Evolutionary conservation across 2,113 vertebrate species (phyloP).

Genomic region (Mesoclemmys tuberculata): DNA sequence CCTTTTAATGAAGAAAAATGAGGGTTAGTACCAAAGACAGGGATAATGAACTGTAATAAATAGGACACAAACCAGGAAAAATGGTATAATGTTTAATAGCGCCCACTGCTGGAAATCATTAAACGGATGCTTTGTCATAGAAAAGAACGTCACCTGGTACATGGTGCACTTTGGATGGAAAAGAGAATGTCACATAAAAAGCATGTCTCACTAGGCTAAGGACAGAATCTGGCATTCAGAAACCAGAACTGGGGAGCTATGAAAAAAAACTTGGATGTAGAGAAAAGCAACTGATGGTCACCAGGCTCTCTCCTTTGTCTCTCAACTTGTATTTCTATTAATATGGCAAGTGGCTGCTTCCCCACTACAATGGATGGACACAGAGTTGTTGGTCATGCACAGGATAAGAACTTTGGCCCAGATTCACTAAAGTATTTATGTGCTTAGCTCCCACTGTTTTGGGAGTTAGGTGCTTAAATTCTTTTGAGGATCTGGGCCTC

Average conservation of each 20-base stretch:
- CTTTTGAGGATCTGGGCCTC: background rate
- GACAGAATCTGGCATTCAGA: background rate
- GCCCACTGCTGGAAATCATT: background rate
- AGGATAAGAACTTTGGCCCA: background rate
- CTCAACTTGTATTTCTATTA: background rate
- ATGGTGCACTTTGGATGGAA: background rate
- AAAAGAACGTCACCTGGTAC: background rate
- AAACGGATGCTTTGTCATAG: background rate
- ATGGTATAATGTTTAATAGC: background rate
- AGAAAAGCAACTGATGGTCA: background rate
- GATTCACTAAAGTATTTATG: background rate
- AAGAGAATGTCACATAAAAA: background rate
- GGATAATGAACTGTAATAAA: background rate
- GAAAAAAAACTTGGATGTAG: background rate
- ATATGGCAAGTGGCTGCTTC: background rate
- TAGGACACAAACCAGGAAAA: background rate
- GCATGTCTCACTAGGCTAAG: background rate
- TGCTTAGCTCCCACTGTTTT: background rate
- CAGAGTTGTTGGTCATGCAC: background rate
- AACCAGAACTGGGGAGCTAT: background rate
- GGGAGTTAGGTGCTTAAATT: background rate
- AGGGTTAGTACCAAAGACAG: background rate
- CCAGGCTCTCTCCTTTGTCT: background rate
- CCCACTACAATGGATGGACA: background rate
- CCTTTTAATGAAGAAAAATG: background rate